phyloP scores from a whole-genome alignment of 2,797 vertebrate species.

The Liasis olivaceus region DNA sequence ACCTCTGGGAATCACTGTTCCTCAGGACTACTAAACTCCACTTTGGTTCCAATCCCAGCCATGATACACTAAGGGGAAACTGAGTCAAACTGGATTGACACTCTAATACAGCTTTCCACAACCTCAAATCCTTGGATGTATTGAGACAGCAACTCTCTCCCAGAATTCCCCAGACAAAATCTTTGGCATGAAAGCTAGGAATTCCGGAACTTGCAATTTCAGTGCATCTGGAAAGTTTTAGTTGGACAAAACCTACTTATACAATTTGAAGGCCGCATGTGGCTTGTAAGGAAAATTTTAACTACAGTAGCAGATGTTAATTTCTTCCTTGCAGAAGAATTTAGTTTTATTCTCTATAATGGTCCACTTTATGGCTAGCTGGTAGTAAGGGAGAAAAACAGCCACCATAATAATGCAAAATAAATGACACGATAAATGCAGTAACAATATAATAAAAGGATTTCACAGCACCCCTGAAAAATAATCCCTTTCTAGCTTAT shows the following conservation, averaged over 20 bases:
- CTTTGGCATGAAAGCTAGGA: no score
- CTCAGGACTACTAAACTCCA: no score
- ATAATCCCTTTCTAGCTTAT: slow-evolving; percentile 6
- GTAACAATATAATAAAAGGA: slow-evolving; percentile 24
- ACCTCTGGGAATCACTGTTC: neutral
- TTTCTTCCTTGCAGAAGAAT: slow-evolving; percentile 3
- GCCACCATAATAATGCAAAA: neutral
- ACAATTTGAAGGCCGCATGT: neutral
- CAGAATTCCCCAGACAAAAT: no score
- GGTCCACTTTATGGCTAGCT: slow-evolving; percentile 23
- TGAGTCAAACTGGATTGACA: neutral
- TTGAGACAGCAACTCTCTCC: no score
- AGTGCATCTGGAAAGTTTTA: no score
- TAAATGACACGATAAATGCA: neutral
- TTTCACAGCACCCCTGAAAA: slow-evolving; percentile 19
- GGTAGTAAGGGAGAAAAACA: neutral
- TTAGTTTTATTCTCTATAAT: slow-evolving; percentile 9
- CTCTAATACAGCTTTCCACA: neutral
- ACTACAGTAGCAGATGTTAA: slow-evolving; percentile 2
- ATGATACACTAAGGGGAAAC: neutral
- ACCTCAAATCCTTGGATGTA: no score
- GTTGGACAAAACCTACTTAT: no score
- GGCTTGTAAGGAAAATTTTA: neutral
- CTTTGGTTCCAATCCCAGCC: no score
- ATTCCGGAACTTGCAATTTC: no score